Percentiles rank a stretch among this genome's conserved stretches.
Evolutionary conservation across 2,888 invertebrate species (phyloP).

Genomic region (Volucella inflata): DNA sequence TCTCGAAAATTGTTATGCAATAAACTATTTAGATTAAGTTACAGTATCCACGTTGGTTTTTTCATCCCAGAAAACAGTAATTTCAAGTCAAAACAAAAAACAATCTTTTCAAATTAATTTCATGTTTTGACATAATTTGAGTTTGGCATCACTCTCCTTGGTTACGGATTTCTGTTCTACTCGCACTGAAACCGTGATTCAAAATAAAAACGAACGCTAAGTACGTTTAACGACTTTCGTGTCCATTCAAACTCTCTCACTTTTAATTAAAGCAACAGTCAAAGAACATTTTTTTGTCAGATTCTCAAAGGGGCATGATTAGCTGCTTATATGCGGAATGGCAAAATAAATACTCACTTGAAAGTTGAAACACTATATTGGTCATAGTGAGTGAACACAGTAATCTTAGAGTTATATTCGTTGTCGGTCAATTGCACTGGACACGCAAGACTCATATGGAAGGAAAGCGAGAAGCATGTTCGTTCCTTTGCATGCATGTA

Average conservation of each 20-base stretch:
- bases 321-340: slow-evolving; percentile 62
- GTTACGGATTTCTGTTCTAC: not conserved
- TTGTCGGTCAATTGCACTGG: slow-evolving; percentile 57
- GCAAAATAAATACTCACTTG: slow-evolving; percentile 27
- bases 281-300: slow-evolving; percentile 40
- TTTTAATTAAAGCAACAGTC: slow-evolving; percentile 71
- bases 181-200: slow-evolving; percentile 61
- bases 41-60: no score
- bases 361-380: slow-evolving; percentile 34
- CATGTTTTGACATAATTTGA: slow-evolving; percentile 53
- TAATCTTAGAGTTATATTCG: slow-evolving; percentile 69
- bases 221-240: slow-evolving; percentile 48
- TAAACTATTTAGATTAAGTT: no score
- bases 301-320: slow-evolving; percentile 64
- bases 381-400: slow-evolving; percentile 26
- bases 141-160: slow-evolving; percentile 34
- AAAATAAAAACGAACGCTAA: slow-evolving; percentile 65
- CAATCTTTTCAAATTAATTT: slow-evolving; percentile 29
- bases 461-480: slow-evolving; percentile 37
- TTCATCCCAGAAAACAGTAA: no score
- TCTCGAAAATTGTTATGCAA: no score
- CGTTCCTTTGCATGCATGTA: slow-evolving; percentile 66
- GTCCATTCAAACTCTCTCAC: slow-evolving; percentile 59
- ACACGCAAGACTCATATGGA: slow-evolving; percentile 15
- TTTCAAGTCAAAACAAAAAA: no score